These are phyloP conservation scores for Drosophila incognita DNA, from an alignment of 2,888 invertebrate genomes.

Conservation along the genomic window DNA sequence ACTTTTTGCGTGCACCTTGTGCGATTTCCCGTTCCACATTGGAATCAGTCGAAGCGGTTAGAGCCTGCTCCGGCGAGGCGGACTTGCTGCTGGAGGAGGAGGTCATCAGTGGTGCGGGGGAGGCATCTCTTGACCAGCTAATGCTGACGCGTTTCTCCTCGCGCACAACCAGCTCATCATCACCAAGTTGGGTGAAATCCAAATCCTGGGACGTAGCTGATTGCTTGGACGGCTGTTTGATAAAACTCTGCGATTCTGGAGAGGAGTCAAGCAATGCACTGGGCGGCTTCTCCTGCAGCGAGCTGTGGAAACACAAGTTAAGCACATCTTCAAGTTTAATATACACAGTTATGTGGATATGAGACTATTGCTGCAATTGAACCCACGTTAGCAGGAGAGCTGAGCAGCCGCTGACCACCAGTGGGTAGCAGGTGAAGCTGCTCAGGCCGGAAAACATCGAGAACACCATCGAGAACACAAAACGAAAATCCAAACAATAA, in stretches of 20 bases:
- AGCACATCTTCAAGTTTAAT: neutral
- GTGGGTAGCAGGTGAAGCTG: constrained; percentile 82
- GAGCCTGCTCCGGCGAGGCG: constrained; percentile 57
- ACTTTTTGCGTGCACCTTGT: constrained; percentile 77
- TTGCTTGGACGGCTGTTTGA: constrained; percentile 69
- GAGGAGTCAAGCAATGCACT: constrained; percentile 52
- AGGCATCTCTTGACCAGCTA: constrained; percentile 84
- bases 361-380: neutral
- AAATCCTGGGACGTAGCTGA: constrained; percentile 31
- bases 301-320: constrained; percentile 54
- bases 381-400: constrained; percentile 78
- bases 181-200: constrained; percentile 70
- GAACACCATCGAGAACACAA: constrained; percentile 60
- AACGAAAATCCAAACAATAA: constrained; percentile 61
- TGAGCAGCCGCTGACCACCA: constrained; percentile 82
- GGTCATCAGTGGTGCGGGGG: constrained; percentile 79
- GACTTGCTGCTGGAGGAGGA: constrained; percentile 63
- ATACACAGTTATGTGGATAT: too few relatives aligned
- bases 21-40: constrained; percentile 65
- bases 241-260: constrained; percentile 74
- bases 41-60: constrained; percentile 53
- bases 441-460: constrained; percentile 81
- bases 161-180: constrained; percentile 81
- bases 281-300: constrained; percentile 81
- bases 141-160: constrained; percentile 84